Percentiles rank a stretch among this genome's conserved stretches.
phyloP scores from a whole-genome alignment of 1,140 invertebrate species.

The Dreissena polymorpha region DNA sequence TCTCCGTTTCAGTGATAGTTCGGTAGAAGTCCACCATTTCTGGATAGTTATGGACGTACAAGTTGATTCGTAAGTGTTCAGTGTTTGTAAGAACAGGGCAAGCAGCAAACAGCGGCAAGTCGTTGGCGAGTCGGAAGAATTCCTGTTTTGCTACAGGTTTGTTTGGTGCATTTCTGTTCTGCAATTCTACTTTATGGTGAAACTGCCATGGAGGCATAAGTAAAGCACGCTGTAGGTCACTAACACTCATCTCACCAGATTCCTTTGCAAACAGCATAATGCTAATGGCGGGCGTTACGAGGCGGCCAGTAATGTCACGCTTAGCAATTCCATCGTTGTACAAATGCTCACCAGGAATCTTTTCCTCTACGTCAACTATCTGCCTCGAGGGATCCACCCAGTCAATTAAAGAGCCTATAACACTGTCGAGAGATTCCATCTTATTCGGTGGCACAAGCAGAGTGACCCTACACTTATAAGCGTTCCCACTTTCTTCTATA shows the following conservation, averaged over 20 bases:
- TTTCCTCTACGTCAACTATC: conserved; percentile 40
- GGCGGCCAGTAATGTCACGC: neutral
- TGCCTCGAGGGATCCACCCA: conserved; percentile 51
- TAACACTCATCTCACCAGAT: conserved; percentile 40
- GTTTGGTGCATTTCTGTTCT: conserved; percentile 23
- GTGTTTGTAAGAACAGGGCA: conserved; percentile 52
- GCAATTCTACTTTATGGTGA: conserved; percentile 58
- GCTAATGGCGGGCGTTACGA: conserved; percentile 51
- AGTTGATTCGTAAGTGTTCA: conserved; percentile 56
- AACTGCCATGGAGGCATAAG: conserved; percentile 50
- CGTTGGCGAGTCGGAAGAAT: conserved; percentile 50
- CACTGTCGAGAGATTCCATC: conserved; percentile 4
- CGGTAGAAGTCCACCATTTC: conserved; percentile 60
- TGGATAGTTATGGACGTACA: conserved; percentile 51
- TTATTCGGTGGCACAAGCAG: conserved; percentile 24
- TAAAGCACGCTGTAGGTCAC: conserved; percentile 27
- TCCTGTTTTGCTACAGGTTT: conserved; percentile 49
- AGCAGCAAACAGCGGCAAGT: conserved; percentile 56
- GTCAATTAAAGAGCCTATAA: conserved; percentile 24
- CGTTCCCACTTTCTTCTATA: conserved; percentile 31
- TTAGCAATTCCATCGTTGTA: neutral
- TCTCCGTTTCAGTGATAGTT: conserved; percentile 52
- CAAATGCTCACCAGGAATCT: neutral
- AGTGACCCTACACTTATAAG: conserved; percentile 33
- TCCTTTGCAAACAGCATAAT: conserved; percentile 57